Evolutionary conservation across 2,113 vertebrate genomes (phyloP), one percentile per base, ranked within the genome.

Genomic region (Sclerurus mexicanus): DNA sequence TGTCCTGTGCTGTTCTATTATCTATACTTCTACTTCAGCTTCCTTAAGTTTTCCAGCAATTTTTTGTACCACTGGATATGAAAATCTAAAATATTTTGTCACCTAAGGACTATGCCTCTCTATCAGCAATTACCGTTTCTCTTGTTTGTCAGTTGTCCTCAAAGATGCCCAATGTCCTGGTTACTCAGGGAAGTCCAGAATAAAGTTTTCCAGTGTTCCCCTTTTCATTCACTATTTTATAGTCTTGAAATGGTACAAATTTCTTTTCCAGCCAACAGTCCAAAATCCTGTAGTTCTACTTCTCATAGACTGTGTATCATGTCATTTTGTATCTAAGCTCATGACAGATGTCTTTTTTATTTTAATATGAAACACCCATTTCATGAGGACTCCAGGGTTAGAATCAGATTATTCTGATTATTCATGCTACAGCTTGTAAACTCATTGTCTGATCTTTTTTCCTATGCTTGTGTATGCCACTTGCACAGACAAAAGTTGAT

Each of bases 401-500:
- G 89, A 87, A 80, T 90, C 62, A 83, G 25, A 90, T 88, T 83
- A 59, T 92, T 92, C 58, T 90, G 67, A 68, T 92, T 90, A 86
- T 87, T 95, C 63, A 88, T 88, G 75, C 49, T 88, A 19, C 40
- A 80, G 47, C 85, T 82, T 91, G 50, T 87, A 93, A 93, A 85
- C 28, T 94, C 4, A 5, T 50, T 14, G 40, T 86, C 79, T 92
- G 75, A 76, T 96, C 62, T 88, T 64, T 86, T 90, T 81, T 88
- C 67, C n/a, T 93, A 1, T 90, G 67, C 79, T 95, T 88, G 35
- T 83, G 63, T 89, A 83, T 96, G 86, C 79, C 83, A 73, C 75
- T 93, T 88, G 72, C 91, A 83, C 71, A 88, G 91, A 88, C 79
- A 90, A 86, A 95, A 96, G 86, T 73, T 56, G 63, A 47, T 93